These are phyloP conservation scores for Camponotus pennsylvanicus DNA, from an alignment of 1,140 invertebrate species.

Conservation along the genomic window DNA sequence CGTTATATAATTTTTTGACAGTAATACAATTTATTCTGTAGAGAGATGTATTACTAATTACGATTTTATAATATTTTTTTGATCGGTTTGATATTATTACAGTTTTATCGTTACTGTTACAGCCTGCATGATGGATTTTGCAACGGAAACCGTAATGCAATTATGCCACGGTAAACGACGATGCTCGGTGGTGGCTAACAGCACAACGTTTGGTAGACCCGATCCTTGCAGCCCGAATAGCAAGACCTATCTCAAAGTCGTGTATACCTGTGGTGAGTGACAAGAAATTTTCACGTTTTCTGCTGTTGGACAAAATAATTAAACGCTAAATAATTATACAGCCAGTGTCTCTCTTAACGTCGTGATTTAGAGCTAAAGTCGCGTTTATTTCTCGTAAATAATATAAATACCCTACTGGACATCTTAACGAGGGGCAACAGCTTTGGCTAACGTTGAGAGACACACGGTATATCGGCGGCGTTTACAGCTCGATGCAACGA, in stretches of 20 bases:
- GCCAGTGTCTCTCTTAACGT: too few relatives aligned
- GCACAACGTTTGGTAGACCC: constrained; percentile 91
- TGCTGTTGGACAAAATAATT: background rate
- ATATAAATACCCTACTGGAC: background rate
- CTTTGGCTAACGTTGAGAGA: background rate
- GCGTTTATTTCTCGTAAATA: background rate
- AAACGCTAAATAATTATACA: background rate
- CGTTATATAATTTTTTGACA: background rate
- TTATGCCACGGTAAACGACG: constrained; percentile 95
- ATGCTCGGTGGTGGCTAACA: constrained; percentile 93
- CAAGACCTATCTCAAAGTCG: constrained; percentile 95
- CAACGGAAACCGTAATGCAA: constrained; percentile 95
- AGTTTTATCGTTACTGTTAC: constrained; percentile 73
- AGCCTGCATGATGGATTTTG: constrained; percentile 95
- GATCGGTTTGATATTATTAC: background rate
- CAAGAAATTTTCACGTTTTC: constrained; percentile 10
- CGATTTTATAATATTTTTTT: background rate
- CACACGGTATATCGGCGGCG: too few relatives aligned
- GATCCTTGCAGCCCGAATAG: constrained; percentile 94
- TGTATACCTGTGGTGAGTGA: constrained; percentile 97
- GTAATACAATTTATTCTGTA: background rate
- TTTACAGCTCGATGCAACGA: background rate
- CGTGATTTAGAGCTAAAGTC: background rate
- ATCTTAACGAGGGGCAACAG: background rate
- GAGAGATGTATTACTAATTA: background rate